Conservation (phyloP, 2,888 invertebrate species). For the Pachycephus smyrnensis region DNA sequence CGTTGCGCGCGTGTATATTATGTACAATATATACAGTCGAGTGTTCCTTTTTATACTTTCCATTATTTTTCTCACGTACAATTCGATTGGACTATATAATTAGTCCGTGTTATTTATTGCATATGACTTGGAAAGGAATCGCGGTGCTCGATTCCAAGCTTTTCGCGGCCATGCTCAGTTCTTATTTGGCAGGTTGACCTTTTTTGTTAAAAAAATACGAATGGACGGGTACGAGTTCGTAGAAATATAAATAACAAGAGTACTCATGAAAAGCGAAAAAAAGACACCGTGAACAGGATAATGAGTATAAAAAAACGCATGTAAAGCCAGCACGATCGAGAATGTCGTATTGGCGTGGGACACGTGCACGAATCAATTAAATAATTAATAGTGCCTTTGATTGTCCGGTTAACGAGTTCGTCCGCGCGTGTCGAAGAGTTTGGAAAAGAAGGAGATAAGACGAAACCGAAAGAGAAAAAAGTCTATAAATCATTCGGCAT, state of each 20-base stretch:
- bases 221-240: not conserved
- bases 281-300: not conserved
- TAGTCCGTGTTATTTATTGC: conserved; percentile 3
- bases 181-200: not conserved
- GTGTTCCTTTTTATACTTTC: conserved; percentile 2
- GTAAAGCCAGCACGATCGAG: not conserved
- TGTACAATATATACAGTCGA: conserved; percentile 25
- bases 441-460: no score
- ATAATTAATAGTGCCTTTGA: not conserved
- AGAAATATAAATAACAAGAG: not conserved
- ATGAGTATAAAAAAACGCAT: not conserved
- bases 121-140: conserved; percentile 10
- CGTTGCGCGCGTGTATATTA: conserved; percentile 17
- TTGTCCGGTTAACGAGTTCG: not conserved
- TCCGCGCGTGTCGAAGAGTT: not conserved
- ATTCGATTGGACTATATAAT: conserved; percentile 1
- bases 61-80: not conserved
- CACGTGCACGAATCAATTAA: not conserved
- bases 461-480: not conserved
- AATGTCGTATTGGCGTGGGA: not conserved
- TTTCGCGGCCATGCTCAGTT: not conserved
- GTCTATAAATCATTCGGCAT: not conserved
- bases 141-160: not conserved
- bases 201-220: not conserved
- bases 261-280: not conserved